phyloP scores from a whole-genome alignment of 2,888 invertebrate genomes.

The Ecliptopera silaceata region DNA sequence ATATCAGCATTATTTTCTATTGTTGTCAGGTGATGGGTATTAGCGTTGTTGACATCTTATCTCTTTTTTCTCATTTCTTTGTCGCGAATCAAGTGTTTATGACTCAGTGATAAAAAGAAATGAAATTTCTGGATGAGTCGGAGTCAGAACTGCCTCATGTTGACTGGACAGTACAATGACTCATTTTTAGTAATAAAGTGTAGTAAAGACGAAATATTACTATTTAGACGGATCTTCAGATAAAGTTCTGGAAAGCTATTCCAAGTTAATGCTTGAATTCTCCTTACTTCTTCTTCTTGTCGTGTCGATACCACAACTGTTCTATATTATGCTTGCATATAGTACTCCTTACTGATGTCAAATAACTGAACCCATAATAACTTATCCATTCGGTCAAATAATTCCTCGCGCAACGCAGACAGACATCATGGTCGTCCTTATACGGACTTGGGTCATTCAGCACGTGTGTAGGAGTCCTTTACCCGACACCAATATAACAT shows the following conservation, averaged over 20 bases:
- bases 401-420: background rate
- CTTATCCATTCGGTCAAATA: background rate
- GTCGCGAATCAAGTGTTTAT: background rate
- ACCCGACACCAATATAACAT: conserved; percentile 40
- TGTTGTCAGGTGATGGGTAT: conserved; percentile 6
- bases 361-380: background rate
- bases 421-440: conserved; percentile 6
- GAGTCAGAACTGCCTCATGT: background rate
- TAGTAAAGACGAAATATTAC: background rate
- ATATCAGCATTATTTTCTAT: conserved; percentile 14
- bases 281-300: background rate
- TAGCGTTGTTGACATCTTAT: conserved; percentile 11
- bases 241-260: no score
- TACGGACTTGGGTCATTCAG: conserved; percentile 35
- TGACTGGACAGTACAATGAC: background rate
- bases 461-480: conserved; percentile 61
- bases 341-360: no score
- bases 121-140: background rate
- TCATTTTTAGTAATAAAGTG: background rate
- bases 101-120: background rate
- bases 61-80: conserved; percentile 9
- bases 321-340: no score
- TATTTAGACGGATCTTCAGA: no score
- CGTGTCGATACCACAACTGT: background rate
- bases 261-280: no score